Evolutionary conservation across 2,797 vertebrate species (phyloP), one percentile per base, ranked within the genome.

Genomic region (Telmatherina bonti): DNA sequence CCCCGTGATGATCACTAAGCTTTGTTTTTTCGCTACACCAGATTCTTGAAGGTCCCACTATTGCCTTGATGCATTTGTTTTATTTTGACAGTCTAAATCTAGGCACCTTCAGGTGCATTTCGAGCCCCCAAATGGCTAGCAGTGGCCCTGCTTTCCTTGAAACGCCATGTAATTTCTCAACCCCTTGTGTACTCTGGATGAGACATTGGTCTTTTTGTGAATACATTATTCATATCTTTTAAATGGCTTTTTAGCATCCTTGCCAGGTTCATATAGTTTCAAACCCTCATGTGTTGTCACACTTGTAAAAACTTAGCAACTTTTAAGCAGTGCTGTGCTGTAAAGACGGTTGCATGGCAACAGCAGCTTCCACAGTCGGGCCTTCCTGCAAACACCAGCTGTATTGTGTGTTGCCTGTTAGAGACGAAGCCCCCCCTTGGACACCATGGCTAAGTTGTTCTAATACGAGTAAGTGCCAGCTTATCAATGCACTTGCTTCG

Each of bases 321-420:
- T 74, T 82, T 76, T 60, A 11, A 24, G 54, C 38, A 13, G n/a
- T 45, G 58, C 52, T 54, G n/a, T 9, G 33, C 47, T 38, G 13
- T 30, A 15, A 64, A 59, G 16, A 67, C 64, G 8, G 83, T 89
- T 18, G 72, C 90, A 72, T 88, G 85, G 88, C 85, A 87, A 90
- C 83, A 75, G 76, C 82, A 81, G 63, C 81, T 64, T 69, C 60
- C 59, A 53, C 52, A 61, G 54, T 54, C 18, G 5, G 30, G 26
- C 47, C 62, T 74, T 58, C 58, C 66, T 33, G 13, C 45, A 41
- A 27, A 56, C 74, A 16, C 22, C 47, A 35, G 18, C 67, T 45
- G 45, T 31, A 33, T 74, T 73, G 36, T 43, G 41, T 33, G 70
- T 33, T 55, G 62, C 75, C 67, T 64, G 71, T 67, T 66, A 56